Conservation (phyloP, 2,797 vertebrate species). For the Spinus pinus region DNA sequence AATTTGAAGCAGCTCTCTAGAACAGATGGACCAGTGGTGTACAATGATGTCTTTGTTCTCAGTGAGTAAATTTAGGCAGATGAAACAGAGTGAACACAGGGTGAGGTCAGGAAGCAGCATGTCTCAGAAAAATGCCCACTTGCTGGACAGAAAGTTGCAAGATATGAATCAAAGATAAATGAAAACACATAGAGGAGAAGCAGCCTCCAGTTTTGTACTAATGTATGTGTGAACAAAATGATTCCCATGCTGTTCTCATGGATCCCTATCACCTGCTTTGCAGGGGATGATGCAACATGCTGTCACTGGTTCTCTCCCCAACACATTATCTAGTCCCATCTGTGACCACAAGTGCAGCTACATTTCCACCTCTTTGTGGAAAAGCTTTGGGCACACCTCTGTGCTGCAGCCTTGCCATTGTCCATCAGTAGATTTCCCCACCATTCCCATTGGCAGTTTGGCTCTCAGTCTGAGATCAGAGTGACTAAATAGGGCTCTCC, state of each 20-base stretch:
- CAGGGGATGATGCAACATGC: neutral
- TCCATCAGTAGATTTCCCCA: neutral
- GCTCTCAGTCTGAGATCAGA: neutral
- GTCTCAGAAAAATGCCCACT: neutral
- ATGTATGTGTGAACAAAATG: neutral
- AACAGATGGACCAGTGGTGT: slow-evolving; percentile 2
- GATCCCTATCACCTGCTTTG: neutral
- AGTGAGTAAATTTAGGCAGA: slow-evolving; percentile 28
- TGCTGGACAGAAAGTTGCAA: neutral
- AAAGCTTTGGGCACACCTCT: neutral
- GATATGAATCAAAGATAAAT: neutral
- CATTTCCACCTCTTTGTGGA: neutral
- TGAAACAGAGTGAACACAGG: neutral
- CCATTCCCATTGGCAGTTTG: neutral
- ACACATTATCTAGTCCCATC: neutral
- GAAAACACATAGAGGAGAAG: neutral
- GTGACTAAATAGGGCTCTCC: neutral
- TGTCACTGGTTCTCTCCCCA: neutral
- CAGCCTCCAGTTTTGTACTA: neutral
- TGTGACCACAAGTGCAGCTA: neutral
- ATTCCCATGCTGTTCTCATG: neutral
- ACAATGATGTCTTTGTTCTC: slow-evolving; percentile 47
- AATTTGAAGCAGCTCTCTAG: slow-evolving; percentile 5
- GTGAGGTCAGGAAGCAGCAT: neutral
- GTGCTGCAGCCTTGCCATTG: neutral